Evolutionary conservation across 1,140 invertebrate genomes (phyloP).

Genomic region (Rhopalosiphum padi): DNA sequence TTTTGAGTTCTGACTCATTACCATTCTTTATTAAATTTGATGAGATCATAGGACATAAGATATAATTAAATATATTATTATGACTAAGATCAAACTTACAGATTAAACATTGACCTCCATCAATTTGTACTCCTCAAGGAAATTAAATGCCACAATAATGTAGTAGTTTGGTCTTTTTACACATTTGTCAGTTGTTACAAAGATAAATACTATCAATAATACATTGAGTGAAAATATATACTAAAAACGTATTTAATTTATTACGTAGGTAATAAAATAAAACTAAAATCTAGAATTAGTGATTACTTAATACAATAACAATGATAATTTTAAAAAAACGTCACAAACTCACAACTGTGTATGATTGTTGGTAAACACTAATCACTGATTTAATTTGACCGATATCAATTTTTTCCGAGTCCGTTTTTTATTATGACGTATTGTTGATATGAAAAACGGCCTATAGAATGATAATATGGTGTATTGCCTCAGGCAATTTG

Average conservation of each 20-base stretch:
- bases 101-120: slow-evolving; percentile 7
- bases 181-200: neutral
- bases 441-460: neutral
- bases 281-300: neutral
- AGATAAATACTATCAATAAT: neutral
- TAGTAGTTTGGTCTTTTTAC: neutral
- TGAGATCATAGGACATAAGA: neutral
- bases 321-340: neutral
- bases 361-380: neutral
- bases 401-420: neutral
- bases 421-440: neutral
- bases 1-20: neutral
- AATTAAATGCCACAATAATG: neutral
- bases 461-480: neutral
- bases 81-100: neutral
- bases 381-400: neutral
- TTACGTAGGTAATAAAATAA: neutral
- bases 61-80: neutral
- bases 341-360: neutral
- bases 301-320: neutral
- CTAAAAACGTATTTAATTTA: neutral
- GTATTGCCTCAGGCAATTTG: too few species aligned
- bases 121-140: neutral
- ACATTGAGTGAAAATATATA: neutral
- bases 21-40: neutral